Percentiles rank a stretch among this genome's conserved stretches.
Conservation (phyloP, 2,888 invertebrate species). For the Thera britannica region DNA sequence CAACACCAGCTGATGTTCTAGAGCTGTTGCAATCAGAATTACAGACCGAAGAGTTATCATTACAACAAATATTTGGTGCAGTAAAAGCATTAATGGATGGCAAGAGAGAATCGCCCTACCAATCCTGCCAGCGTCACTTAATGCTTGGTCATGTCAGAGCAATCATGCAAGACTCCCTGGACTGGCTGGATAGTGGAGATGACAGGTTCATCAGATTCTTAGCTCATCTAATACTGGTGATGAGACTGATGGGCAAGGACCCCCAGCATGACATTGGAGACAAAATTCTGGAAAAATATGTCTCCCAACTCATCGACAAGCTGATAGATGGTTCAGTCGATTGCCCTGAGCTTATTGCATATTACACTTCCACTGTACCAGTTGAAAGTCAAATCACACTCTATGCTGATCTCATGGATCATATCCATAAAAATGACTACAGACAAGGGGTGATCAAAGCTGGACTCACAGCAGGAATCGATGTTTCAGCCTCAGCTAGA, state of each 20-base stretch:
- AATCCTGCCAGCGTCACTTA: conserved; percentile 92
- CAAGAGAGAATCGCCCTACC: conserved; percentile 87
- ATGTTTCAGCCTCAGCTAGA: conserved; percentile 93
- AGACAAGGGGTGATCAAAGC: conserved; percentile 88
- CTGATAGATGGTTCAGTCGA: conserved; percentile 81
- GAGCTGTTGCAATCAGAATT: conserved; percentile 73
- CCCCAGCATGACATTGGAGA: conserved; percentile 89
- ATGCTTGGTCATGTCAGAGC: conserved; percentile 92
- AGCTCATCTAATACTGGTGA: conserved; percentile 93
- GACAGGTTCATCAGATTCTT: conserved; percentile 90
- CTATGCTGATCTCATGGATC: conserved; percentile 89
- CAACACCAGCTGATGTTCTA: conserved; percentile 70
- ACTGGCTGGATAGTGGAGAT: conserved; percentile 85
- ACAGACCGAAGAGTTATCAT: conserved; percentile 66
- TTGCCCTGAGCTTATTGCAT: conserved; percentile 92
- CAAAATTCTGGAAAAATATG: conserved; percentile 90
- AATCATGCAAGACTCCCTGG: conserved; percentile 88
- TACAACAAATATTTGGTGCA: conserved; percentile 74
- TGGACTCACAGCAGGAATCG: conserved; percentile 90
- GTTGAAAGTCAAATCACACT: conserved; percentile 76
- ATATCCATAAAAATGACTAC: conserved; percentile 86
- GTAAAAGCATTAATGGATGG: conserved; percentile 78
- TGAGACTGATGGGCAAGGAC: conserved; percentile 91
- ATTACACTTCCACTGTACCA: conserved; percentile 93
- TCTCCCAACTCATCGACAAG: conserved; percentile 87